Base-by-base conservation (phyloP, 1,140 invertebrate species). In the Amyelois transitella region DNA sequence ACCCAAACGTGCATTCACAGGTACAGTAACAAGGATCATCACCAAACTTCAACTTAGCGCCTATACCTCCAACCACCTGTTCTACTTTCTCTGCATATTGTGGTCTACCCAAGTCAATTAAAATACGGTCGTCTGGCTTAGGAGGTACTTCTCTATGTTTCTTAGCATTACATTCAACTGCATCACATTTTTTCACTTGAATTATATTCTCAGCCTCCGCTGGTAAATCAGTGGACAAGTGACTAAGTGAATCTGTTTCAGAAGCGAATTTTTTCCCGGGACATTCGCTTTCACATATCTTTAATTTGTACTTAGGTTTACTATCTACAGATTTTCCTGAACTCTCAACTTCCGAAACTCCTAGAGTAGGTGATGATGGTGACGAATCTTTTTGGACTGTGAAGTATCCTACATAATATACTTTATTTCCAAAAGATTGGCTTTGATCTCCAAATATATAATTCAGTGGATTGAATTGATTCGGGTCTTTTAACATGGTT, bases 1-100 rank as follows among this genome's bases (percentile, higher is more conserved):
- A 85, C 25, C 75, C 78, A 72, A 85, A 86, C 18, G 56, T 72
- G 65, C 85, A 88, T 69, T 85, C 78, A 53, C 85, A 88, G 18
- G 75, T 64, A 64, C 85, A 88, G 62, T 64, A 83, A 70, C 85
- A 88, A 49, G 75, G 75, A 58, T 81, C 64, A 6, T 71, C 58
- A 2, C 66, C 75, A 32, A 78, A 57, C 55, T 77, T 69, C 64
- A 81, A 62, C 25, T 79, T 73, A 8, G 75, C 71, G 48, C 43
- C 68, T n/a, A 85, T 62, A 38, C 64, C 69, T 32, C 72, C 75
- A 18, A 75, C 50, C 5, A 79, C 62, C 60, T 81, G 51, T 58
- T 81, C 70, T 20, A 81, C 32, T 68, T 51, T 19, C 50, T 62
- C 24, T 70, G 53, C 14, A 72, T 5, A 57, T 38, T 38, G 32